Conservation (phyloP, 2,113 vertebrate species). For the Nanger granti region DNA sequence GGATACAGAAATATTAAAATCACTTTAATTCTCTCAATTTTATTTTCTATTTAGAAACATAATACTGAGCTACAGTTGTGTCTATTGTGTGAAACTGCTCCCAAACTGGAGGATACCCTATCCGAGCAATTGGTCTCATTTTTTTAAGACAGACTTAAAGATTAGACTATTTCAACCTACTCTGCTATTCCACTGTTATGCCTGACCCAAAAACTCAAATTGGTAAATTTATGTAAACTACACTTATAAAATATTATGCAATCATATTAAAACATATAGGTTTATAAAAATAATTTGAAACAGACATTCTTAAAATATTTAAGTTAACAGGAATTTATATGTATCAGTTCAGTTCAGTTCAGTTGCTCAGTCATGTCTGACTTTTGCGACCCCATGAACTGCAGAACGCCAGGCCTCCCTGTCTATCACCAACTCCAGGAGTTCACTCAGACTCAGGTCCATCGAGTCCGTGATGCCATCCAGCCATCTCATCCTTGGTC, state of each 20-base stretch:
- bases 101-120: background rate
- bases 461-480: too few species aligned
- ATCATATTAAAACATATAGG: background rate
- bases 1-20: constrained; percentile 15
- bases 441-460: too few species aligned
- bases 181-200: background rate
- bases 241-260: background rate
- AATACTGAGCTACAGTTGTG: background rate
- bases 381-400: too few species aligned
- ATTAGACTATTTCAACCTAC: background rate
- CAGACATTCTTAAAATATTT: background rate
- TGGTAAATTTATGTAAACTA: background rate
- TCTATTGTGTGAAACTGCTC: background rate
- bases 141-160: background rate
- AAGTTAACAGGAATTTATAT: background rate
- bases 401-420: too few species aligned
- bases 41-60: background rate
- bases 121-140: background rate
- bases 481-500: too few species aligned
- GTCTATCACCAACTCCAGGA: too few species aligned
- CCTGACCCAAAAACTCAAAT: background rate
- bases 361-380: too few species aligned
- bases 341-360: too few species aligned
- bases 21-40: background rate
- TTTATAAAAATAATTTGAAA: background rate